Evolutionary conservation across 2,888 invertebrate genomes (phyloP).

Genomic region (Drosophila antonietae): DNA sequence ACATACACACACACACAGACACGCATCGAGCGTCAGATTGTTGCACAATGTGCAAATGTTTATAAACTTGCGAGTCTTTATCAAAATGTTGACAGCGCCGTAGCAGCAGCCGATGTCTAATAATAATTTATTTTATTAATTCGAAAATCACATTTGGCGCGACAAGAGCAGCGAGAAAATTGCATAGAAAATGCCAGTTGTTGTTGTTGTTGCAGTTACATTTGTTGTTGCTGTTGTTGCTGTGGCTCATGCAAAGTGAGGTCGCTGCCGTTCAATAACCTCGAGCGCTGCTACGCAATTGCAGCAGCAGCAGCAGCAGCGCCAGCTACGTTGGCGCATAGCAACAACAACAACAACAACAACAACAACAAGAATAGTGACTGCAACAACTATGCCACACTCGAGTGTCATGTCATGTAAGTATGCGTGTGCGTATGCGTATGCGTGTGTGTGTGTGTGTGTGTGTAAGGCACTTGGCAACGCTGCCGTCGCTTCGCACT

Average conservation of each 20-base stretch:
- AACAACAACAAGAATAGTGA: slow-evolving; percentile 16
- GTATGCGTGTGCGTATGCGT: slow-evolving; percentile 29
- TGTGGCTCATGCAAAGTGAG: slow-evolving; percentile 76
- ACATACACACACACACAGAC: too few relatives aligned
- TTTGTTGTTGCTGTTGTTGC: slow-evolving; percentile 18
- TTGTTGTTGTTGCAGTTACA: slow-evolving; percentile 21
- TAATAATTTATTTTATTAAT: slow-evolving; percentile 81
- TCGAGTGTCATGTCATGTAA: slow-evolving; percentile 43
- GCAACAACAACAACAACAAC: slow-evolving; percentile 23
- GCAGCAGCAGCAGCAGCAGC: slow-evolving; percentile 44
- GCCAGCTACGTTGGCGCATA: slow-evolving; percentile 47
- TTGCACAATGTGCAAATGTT: slow-evolving; percentile 40
- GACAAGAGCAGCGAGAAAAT: slow-evolving; percentile 76
- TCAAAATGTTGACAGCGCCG: slow-evolving; percentile 55
- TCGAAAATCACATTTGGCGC: slow-evolving; percentile 71
- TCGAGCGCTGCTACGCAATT: slow-evolving; percentile 75
- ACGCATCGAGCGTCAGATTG: slow-evolving; percentile 18
- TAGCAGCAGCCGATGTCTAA: slow-evolving; percentile 57
- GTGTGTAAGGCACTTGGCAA: slow-evolving; percentile 55
- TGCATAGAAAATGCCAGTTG: slow-evolving; percentile 49
- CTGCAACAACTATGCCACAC: slow-evolving; percentile 57
- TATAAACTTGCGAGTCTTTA: slow-evolving; percentile 57
- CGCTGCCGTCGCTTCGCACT: slow-evolving; percentile 60
- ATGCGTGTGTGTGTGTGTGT: slow-evolving; percentile 9
- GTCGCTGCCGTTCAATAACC: slow-evolving; percentile 84